phyloP scores from a whole-genome alignment of 2,797 vertebrate genomes.

The Dermochelys coriacea region DNA sequence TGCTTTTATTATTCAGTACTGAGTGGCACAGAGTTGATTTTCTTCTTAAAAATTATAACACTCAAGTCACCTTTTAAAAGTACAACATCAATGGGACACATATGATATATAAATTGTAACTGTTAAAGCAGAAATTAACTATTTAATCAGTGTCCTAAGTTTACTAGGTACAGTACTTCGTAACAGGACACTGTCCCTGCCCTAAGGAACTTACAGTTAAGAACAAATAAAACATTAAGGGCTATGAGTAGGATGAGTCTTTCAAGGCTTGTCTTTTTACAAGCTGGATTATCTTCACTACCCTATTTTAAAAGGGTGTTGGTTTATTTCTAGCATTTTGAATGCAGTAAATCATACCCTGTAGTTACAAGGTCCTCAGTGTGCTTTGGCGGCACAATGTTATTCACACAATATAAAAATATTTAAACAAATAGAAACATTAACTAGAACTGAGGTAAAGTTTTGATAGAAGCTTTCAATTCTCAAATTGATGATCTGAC shows the following conservation, averaged over 20 bases:
- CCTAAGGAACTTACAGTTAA: neutral
- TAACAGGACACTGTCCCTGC: neutral
- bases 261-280: neutral
- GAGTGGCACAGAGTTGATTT: neutral
- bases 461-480: slow-evolving; percentile 11
- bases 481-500: slow-evolving; percentile 15
- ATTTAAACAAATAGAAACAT: neutral
- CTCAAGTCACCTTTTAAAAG: neutral
- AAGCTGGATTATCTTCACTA: neutral
- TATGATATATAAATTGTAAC: neutral
- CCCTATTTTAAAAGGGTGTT: neutral
- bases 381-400: neutral
- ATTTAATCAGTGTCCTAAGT: fast-evolving
- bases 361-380: fast-evolving
- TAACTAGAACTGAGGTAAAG: neutral
- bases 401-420: neutral
- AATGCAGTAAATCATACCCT: neutral
- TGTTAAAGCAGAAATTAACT: neutral
- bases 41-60: neutral
- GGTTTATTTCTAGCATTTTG: neutral
- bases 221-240: neutral
- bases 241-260: neutral
- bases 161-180: neutral
- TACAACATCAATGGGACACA: neutral
- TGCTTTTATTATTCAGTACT: neutral